Percentiles rank a stretch among this genome's conserved stretches.
These are phyloP conservation scores for Phocides pigmalion DNA, from an alignment of 1,140 invertebrate genomes.

Conservation along the genomic window DNA sequence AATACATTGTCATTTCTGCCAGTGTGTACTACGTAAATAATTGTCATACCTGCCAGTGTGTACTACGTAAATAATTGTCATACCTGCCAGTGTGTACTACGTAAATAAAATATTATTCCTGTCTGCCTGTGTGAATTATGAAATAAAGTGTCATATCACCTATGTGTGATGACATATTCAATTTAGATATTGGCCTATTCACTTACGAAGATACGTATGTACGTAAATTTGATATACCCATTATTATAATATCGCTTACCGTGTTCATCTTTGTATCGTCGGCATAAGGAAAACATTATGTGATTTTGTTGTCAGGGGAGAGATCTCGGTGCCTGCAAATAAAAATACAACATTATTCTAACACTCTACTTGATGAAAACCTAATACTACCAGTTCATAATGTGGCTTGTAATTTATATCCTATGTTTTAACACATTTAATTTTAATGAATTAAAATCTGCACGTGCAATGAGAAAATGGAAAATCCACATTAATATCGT, in stretches of 20 bases:
- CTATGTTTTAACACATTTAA: no score
- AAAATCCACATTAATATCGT: no score
- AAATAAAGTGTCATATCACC: neutral
- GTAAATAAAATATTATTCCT: no score
- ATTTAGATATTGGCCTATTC: conserved; percentile 1
- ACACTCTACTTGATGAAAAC: conserved; percentile 28
- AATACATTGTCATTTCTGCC: no score
- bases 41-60: neutral
- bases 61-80: neutral
- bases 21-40: no score
- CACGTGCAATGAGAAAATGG: no score
- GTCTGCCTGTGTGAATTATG: neutral
- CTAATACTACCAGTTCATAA: conserved; percentile 16
- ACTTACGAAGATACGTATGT: neutral
- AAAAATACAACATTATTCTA: conserved; percentile 26
- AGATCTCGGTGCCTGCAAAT: conserved; percentile 49
- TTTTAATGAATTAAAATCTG: no score
- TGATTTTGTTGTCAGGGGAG: conserved; percentile 33
- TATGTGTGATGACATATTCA: neutral
- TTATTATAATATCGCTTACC: conserved; percentile 42
- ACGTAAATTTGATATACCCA: neutral
- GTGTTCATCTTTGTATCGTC: conserved; percentile 74
- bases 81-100: neutral
- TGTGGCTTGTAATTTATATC: neutral
- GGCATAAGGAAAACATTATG: conserved; percentile 75